Base-by-base conservation (phyloP, 2,797 vertebrate genomes). In the Oreonectes daqikongensis region DNA sequence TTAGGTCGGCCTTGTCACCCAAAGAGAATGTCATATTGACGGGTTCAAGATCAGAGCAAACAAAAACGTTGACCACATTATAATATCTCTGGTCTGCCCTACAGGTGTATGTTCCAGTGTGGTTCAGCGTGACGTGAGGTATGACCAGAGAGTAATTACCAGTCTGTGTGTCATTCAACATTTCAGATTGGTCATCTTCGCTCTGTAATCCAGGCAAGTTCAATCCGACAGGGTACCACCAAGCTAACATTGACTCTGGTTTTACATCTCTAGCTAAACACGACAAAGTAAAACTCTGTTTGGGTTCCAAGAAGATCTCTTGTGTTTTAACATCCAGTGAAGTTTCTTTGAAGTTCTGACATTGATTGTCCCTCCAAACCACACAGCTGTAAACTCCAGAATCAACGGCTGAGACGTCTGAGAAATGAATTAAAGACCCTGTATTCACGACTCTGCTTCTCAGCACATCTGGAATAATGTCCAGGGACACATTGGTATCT, bases 1-100 rank as follows among this genome's bases (percentile, higher is more conserved):
- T 32, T 10, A 68, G n/a, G n/a, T 7, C 2, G 12, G 28, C 65
- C 18, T 8, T 14, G 65, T 32, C 46, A 32, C 46, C 26, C 46
- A 32, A 30, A 32, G 44, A 50, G 28, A 68, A 50, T 8, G 18
- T 68, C 11, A 22, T 32, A 50, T 68, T 20, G 24, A 20, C 32
- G 28, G 44, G 44, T 14, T 50, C 2, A 6, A 68, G 65, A 50
- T 32, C 28, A 26, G 28, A 32, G 46, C 44, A 68, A 15, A 68
- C 44, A 50, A 32, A 68, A 68, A 68, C 3, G 44, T 50, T 50
- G 11, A 32, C 5, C 0, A 2, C 1, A 32, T 68, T 68, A 20
- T 30, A 20, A 14, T 0, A 7, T n/a, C 20, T 12, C 8, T 1
- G 2, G 11, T 0, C 0, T 1, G 65, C 1, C 1, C 0, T 0